Base-by-base conservation (phyloP, 2,888 invertebrate genomes). In the Pandemis cinnamomeana region DNA sequence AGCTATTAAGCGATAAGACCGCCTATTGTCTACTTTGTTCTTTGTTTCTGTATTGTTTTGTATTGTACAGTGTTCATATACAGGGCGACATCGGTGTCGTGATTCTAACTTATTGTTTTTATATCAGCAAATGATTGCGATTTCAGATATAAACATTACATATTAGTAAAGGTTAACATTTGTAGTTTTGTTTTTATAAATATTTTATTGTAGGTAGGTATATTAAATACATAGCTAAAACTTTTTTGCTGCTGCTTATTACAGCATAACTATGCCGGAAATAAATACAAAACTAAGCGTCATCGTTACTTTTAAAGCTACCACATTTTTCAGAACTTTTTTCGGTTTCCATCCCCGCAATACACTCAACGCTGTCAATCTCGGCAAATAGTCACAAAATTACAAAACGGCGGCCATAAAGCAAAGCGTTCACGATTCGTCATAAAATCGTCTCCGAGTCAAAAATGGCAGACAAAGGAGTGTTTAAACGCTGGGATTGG, bases 401-500 rank as follows among this genome's bases (percentile, higher is more conserved):
- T 27, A 46, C 27, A 46, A 13, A 64, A 64, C 13, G 46, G 27
- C n/a, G 10, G 51, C 36, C 48, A 20, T 64, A 58, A 64, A 42
- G 41, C 46, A 5, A 48, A 58, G 42, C 48, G 51, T 51, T 8
- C 58, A 84, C 83, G 84, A 86, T 83, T 83, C 82, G 79, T 83
- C 84, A 85, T 84, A 86, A 89, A 90, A 87, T 84, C 84, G 85
- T 86, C 83, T 84, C 80, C 70, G 83, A 78, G 82, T 82, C 84
- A 86, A 85, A 85, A 85, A 83, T 78, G 81, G 76, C 81, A 85
- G 83, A 87, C 86, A 89, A 89, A 87, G 84, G 83, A 87, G 85
- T 85, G 86, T 85, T 87, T 87, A 87, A 89, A 87, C 82, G 87
- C 81, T 78, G 85, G 85, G 85, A 90, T 89, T 86, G 88, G 87